A percentile compares a stretch with the other conserved stretches of the same genome.
Evolutionary conservation across 2,113 vertebrate species (phyloP).

Genomic region (Nothocercus julius): DNA sequence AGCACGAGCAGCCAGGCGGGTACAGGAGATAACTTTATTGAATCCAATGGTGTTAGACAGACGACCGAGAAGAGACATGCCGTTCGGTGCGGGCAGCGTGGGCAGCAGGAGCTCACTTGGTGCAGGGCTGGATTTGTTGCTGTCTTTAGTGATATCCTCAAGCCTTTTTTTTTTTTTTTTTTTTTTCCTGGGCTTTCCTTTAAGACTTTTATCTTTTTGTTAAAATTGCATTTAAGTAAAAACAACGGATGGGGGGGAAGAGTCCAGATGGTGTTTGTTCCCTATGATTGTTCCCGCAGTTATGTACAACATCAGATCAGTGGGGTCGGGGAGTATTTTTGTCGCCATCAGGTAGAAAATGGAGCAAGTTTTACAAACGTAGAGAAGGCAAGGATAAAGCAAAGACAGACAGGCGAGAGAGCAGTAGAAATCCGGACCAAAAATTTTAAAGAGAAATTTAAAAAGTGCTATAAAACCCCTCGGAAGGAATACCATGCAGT

Average conservation of each 20-base stretch:
- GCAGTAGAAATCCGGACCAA: constrained; percentile 70
- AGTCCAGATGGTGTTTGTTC: constrained; percentile 73
- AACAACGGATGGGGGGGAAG: constrained; percentile 58
- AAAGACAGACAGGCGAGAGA: constrained; percentile 67
- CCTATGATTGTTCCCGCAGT: constrained; percentile 81
- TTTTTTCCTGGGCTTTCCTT: constrained; percentile 40
- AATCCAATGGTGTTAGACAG: constrained; percentile 78
- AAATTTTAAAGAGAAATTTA: constrained; percentile 73
- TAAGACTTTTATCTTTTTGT: neutral
- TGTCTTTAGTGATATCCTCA: constrained; percentile 48
- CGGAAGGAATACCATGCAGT: constrained; percentile 68
- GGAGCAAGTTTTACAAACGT: constrained; percentile 69
- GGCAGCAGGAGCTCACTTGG: constrained; percentile 70
- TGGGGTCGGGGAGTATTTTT: constrained; percentile 44
- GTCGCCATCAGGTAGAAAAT: constrained; percentile 72
- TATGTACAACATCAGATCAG: constrained; percentile 72
- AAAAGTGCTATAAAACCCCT: constrained; percentile 75
- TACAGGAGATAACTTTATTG: constrained; percentile 83
- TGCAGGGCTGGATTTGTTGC: constrained; percentile 60
- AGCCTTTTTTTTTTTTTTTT: constrained; percentile 27
- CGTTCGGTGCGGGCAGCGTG: constrained; percentile 62
- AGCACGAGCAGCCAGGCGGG: constrained; percentile 38
- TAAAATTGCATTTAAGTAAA: constrained; percentile 62
- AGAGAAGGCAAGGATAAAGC: constrained; percentile 48
- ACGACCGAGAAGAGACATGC: constrained; percentile 77